Evolutionary conservation across 2,888 invertebrate species (phyloP), one percentile per base, ranked within the genome.

Genomic region (Phyllotreta cruciferae): DNA sequence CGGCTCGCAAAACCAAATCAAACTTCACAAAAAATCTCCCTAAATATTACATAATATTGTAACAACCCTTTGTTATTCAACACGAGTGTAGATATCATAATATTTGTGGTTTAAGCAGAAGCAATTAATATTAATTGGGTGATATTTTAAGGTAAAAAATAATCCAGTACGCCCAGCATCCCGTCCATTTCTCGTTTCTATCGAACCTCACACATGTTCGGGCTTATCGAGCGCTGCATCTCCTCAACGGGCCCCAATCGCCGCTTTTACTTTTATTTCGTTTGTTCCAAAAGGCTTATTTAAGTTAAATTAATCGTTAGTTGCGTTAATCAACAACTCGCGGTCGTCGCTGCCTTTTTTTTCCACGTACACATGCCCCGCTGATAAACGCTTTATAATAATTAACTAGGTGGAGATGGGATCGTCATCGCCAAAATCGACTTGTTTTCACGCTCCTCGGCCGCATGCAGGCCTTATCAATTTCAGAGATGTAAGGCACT

Each of bases 121-220:
- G 24, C 24, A 24, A 24, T 24, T 4, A 24, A 24, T 24, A 24
- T 24, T 24, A 24, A 24, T 24, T 3, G 24, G 24, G 24, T 24
- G 24, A 24, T 24, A 24, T 24, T 24, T 24, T 24, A 24, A 24
- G 24, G 24, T 24, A 24, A 38, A n/a, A 44, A 44, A 44, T 13
- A 6, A n/a, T 14, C 44, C 10, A 14, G 11, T 24, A 47, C 49
- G 49, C 49, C 49, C 49, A 35, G 49, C 35, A 49, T 9, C 66
- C 65, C 67, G 75, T 75, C 72, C 74, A 73, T 77, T 73, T 74
- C 77, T 76, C 75, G 79, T 78, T 78, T 77, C 78, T 78, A 79
- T 79, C 79, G 77, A 78, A 78, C 77, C 79, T 80, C 80, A 80
- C 80, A 80, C 80, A 80, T 80, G 80, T 80, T 79, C 73, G 67